These are phyloP conservation scores for Rhinophrynus dorsalis DNA, from an alignment of 2,797 vertebrate species.

Conservation along the genomic window DNA sequence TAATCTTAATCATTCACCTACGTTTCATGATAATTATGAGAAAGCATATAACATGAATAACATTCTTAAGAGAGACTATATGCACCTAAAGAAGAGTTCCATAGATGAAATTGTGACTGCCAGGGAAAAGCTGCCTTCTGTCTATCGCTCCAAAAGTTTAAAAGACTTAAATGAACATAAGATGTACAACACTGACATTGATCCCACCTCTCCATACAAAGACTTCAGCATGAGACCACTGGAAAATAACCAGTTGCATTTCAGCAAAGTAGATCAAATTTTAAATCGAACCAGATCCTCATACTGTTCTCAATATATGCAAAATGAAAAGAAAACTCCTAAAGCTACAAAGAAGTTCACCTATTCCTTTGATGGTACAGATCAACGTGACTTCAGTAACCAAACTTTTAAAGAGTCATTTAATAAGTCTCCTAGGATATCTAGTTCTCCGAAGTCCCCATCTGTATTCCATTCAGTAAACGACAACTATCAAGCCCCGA, in stretches of 20 bases:
- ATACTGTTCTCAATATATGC: constrained; percentile 50
- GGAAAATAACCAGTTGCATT: neutral
- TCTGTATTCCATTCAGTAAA: constrained; percentile 38
- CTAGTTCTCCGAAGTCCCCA: constrained; percentile 17
- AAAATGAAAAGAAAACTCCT: constrained; percentile 45
- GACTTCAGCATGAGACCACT: neutral
- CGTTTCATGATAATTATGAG: neutral
- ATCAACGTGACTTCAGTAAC: constrained; percentile 12
- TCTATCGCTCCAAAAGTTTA: constrained; percentile 23
- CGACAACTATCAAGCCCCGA: constrained; percentile 48
- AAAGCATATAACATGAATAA: constrained; percentile 8
- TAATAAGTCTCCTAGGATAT: constrained; percentile 30
- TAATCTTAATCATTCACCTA: constrained; percentile 5
- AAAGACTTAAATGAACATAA: neutral
- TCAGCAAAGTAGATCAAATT: constrained; percentile 45
- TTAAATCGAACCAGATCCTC: constrained; percentile 42
- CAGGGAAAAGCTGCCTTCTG: constrained; percentile 1
- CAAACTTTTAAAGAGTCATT: constrained; percentile 10
- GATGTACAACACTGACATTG: neutral
- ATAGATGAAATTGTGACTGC: neutral
- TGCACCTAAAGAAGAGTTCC: neutral
- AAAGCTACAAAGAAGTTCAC: constrained; percentile 55
- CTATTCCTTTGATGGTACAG: constrained; percentile 45
- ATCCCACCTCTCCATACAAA: neutral
- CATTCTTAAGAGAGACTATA: neutral